A percentile compares a stretch with the other conserved stretches of the same genome.
phyloP scores from a whole-genome alignment of 1,140 invertebrate species.

The Drosophila pseudoananassae region DNA sequence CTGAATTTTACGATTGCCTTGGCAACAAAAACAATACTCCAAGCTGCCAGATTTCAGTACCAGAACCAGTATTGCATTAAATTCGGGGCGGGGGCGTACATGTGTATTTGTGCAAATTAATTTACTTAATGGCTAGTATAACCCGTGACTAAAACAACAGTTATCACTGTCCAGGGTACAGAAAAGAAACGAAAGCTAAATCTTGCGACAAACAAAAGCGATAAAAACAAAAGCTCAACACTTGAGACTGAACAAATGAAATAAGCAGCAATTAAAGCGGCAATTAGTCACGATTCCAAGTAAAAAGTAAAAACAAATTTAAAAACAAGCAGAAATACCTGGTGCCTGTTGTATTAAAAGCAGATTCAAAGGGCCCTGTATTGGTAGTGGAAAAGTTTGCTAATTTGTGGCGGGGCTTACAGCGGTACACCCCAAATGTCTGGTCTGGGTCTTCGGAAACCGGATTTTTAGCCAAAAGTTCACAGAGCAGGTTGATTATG shows the following conservation, averaged over 20 bases:
- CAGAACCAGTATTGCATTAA: no score
- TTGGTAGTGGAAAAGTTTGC: slow-evolving; percentile 37
- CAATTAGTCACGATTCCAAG: slow-evolving; percentile 54
- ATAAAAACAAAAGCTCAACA: slow-evolving; percentile 33
- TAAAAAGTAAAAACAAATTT: not conserved
- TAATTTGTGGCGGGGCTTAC: not conserved
- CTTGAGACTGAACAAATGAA: slow-evolving; percentile 20
- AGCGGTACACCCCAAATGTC: not conserved
- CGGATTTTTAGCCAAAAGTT: slow-evolving; percentile 15
- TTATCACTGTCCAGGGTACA: slow-evolving; percentile 16
- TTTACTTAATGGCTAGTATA: not conserved
- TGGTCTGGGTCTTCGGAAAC: slow-evolving; percentile 2
- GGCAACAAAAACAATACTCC: slow-evolving; percentile 42
- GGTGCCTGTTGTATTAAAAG: not conserved
- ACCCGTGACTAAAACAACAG: slow-evolving; percentile 18
- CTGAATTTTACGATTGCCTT: slow-evolving; percentile 30
- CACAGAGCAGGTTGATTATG: slow-evolving; percentile 53
- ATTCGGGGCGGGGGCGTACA: no score
- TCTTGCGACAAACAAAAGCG: slow-evolving; percentile 38
- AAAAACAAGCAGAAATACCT: not conserved
- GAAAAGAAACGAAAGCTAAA: slow-evolving; percentile 38
- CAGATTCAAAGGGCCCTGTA: not conserved
- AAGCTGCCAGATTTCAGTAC: not conserved
- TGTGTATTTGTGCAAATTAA: slow-evolving; percentile 1
- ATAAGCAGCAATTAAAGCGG: slow-evolving; percentile 32